These are phyloP conservation scores for Lepidurus couesii DNA, from an alignment of 1,140 invertebrate genomes.

Conservation along the genomic window DNA sequence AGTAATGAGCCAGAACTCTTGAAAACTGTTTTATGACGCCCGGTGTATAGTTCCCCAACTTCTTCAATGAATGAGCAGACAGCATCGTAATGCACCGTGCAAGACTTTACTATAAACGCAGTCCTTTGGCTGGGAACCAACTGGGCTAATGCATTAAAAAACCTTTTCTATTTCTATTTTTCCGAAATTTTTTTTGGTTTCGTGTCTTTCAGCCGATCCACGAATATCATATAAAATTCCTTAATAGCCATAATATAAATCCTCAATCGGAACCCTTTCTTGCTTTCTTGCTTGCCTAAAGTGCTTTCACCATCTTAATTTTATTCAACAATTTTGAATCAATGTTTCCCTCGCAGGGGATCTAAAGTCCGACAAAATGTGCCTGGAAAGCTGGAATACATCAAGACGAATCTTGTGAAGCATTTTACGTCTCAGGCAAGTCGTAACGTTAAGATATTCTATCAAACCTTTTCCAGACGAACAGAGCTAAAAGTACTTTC, in stretches of 20 bases:
- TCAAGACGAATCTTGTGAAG: too few species aligned
- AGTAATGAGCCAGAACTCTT: conserved; percentile 6
- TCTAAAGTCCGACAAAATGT: not conserved
- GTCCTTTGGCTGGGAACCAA: not conserved
- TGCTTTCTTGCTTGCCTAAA: not conserved
- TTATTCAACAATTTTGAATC: not conserved
- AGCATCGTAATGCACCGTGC: not conserved
- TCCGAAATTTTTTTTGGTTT: not conserved
- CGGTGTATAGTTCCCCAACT: not conserved
- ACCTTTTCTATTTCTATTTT: not conserved
- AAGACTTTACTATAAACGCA: not conserved
- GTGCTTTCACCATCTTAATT: not conserved
- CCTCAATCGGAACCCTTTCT: not conserved
- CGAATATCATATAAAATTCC: not conserved
- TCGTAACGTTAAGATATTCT: not conserved
- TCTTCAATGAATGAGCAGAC: not conserved
- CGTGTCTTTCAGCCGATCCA: not conserved
- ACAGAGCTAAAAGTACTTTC: not conserved
- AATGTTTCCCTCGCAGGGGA: not conserved
- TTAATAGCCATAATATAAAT: not conserved
- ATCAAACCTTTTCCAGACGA: not conserved
- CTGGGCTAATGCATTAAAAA: not conserved
- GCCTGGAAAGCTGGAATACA: too few species aligned
- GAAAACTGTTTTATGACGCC: conserved; percentile 2
- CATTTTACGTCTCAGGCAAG: not conserved